Evolutionary conservation across 2,113 vertebrate genomes (phyloP).

Genomic region (Plestiodon gilberti): DNA sequence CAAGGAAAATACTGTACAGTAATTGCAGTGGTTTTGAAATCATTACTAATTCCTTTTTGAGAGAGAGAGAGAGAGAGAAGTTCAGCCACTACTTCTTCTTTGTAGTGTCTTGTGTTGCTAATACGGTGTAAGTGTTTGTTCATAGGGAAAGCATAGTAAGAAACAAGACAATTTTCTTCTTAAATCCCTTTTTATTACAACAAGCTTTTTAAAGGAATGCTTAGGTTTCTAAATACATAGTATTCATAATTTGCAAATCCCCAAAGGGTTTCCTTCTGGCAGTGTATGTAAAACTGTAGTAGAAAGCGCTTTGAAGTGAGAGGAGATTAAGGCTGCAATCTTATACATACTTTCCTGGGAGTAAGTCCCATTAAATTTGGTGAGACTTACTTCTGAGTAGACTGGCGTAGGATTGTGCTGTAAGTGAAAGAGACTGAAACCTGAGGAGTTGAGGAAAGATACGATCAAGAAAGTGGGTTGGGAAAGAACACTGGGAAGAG

Average conservation of each 20-base stretch:
- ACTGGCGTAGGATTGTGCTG: no score
- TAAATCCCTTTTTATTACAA: constrained; percentile 16
- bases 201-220: constrained; percentile 63
- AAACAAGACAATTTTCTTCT: background rate
- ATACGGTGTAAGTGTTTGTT: background rate
- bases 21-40: background rate
- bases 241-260: background rate
- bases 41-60: background rate
- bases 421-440: no score
- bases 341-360: no score
- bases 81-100: no score
- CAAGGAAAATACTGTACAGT: no score
- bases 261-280: constrained; percentile 1
- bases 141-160: background rate
- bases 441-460: background rate
- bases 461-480: background rate
- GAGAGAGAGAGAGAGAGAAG: background rate
- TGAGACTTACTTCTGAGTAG: no score
- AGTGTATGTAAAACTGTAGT: background rate
- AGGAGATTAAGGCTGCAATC: background rate
- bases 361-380: no score
- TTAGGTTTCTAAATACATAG: constrained; percentile 2
- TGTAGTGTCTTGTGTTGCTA: background rate
- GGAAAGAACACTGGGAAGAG: background rate
- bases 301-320: background rate